Evolutionary conservation across 2,888 invertebrate genomes (phyloP), one percentile per base, ranked within the genome.

Genomic region (Xylophagus ater): DNA sequence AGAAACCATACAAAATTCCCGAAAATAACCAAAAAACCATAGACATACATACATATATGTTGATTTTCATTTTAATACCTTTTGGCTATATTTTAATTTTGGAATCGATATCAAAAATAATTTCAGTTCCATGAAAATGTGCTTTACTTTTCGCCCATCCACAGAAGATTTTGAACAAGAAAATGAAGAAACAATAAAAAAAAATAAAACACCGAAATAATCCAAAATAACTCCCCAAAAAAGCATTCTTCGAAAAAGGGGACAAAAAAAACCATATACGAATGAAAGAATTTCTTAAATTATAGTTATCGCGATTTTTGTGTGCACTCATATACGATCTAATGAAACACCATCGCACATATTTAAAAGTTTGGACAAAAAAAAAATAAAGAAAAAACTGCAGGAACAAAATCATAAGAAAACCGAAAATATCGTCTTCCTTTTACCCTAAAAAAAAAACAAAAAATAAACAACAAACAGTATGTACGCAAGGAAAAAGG

Each of bases 261-360:
- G 23, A 23, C 8, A 10, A 10, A 10, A 10, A 10, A 4, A 23
- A 8, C n/a, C 8, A 23, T 20, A 20, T 7, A 23, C 23, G 29
- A 21, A 37, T 15, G n/a, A 23, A 4, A 21, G 29, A 29, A 29
- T 13, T 20, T 34, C 28, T 34, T n/a, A 34, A 39, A 39, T 39
- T 39, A 34, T 28, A 34, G 24, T 34, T 34, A 39, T 39, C 39
- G 34, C 29, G 34, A 39, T 34, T 26, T 31, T 23, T 29, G 33
- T 34, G 34, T 20, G 34, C 15, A 26, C 23, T 23, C 31, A 23
- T n/a, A n/a, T n/a, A n/a, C n/a, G n/a, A n/a, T n/a, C n/a, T n/a
- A n/a, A n/a, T 31, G 35, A 26, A 34, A 35, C 35, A 35, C 26
- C 19, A 35, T 25, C 35, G 8, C 21, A 10, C n/a, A 32, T n/a